Percentiles rank a stretch among this genome's conserved stretches.
Conservation (phyloP, 2,113 vertebrate species). For the Atlantisia rogersi region DNA sequence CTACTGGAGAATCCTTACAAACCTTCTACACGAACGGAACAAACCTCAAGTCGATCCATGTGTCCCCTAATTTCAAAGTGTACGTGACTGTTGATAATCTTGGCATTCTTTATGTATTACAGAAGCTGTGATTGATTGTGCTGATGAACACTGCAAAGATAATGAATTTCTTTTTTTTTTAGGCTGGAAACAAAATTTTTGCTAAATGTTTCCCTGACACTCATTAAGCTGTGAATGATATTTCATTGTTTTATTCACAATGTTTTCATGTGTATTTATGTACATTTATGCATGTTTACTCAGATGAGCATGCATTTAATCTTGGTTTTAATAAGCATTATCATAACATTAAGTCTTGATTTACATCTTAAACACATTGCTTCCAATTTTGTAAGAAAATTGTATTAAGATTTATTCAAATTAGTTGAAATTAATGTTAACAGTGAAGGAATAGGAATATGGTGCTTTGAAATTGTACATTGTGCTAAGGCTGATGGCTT, state of each 20-base stretch:
- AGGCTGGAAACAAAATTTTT: background rate
- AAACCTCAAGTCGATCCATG: constrained; percentile 88
- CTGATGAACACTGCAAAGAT: background rate
- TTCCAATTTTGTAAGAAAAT: constrained; percentile 37
- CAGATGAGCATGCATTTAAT: constrained; percentile 47
- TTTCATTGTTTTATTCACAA: constrained; percentile 20
- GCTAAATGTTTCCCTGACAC: background rate
- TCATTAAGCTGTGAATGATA: constrained; percentile 73
- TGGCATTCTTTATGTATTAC: constrained; percentile 93
- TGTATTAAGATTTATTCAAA: constrained; percentile 45
- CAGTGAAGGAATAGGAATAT: background rate
- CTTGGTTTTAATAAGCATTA: constrained; percentile 39
- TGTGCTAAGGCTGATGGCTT: background rate
- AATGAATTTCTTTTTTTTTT: background rate
- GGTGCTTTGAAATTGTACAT: background rate
- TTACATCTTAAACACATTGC: constrained; percentile 28
- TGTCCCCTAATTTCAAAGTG: constrained; percentile 87
- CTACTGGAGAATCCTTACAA: constrained; percentile 87
- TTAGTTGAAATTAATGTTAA: constrained; percentile 28
- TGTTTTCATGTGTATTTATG: constrained; percentile 47
- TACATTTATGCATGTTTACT: constrained; percentile 9
- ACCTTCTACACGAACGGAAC: constrained; percentile 93
- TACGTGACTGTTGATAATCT: constrained; percentile 95
- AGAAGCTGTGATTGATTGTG: constrained; percentile 72
- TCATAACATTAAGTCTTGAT: constrained; percentile 39